Conservation (phyloP, 2,888 invertebrate species). For the Fragum fragum region DNA sequence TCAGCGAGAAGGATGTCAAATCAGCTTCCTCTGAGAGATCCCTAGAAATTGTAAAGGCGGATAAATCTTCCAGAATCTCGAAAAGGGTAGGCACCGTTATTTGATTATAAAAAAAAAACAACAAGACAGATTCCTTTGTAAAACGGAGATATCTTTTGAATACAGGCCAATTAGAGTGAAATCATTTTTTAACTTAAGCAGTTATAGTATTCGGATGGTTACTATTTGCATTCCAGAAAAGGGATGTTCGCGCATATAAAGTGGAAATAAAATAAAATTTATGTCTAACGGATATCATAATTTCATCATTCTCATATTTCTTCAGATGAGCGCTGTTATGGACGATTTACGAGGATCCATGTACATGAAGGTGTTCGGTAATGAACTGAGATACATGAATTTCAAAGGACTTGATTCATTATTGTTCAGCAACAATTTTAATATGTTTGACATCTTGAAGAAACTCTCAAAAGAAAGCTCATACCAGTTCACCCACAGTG, state of each 20-base stretch:
- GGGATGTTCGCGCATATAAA: no score
- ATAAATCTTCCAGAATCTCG: constrained; percentile 68
- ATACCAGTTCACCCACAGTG: constrained; percentile 89
- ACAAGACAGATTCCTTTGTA: no score
- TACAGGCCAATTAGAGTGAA: no score
- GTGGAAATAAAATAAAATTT: no score
- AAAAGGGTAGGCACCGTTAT: no score
- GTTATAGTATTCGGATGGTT: no score
- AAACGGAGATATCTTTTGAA: no score
- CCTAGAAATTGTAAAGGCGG: constrained; percentile 64
- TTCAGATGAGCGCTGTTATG: constrained; percentile 58
- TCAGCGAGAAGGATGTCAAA: constrained; percentile 87
- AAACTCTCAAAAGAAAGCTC: constrained; percentile 75
- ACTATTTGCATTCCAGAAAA: no score
- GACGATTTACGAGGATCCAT: constrained; percentile 87
- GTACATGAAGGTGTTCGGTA: constrained; percentile 95
- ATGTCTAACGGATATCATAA: no score
- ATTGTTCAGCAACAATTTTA: constrained; percentile 55
- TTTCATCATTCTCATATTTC: no score
- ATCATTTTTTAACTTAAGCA: no score
- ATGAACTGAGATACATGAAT: constrained; percentile 89
- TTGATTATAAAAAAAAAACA: no score
- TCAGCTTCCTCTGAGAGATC: constrained; percentile 61
- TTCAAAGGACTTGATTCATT: constrained; percentile 66
- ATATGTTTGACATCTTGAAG: constrained; percentile 71